Evolutionary conservation across 2,888 invertebrate species (phyloP), one percentile per base, ranked within the genome.

Genomic region (Reticulitermes lucifugus): DNA sequence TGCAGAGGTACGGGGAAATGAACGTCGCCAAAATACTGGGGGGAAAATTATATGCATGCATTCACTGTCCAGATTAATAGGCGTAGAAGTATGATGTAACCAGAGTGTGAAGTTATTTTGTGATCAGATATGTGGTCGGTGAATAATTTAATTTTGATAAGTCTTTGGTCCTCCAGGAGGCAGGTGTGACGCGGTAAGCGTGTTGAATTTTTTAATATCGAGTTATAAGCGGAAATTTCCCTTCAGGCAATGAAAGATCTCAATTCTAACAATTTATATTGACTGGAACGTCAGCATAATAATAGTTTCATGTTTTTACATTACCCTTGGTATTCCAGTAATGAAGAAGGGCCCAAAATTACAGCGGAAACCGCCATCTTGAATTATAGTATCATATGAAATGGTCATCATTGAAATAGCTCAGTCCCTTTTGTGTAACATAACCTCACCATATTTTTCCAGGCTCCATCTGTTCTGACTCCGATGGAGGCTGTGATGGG

Each of bases 401-500:
- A 73, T 46, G 65, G 71, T 35, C 59, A 83, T 83, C 65, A 73
- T 25, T 29, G 55, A 21, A 70, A 81, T 65, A 43, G 46, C 65
- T 81, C 77, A 60, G 41, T 51, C 43, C 79, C 46, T 25, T 70
- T 21, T 12, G 43, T 79, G 65, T 65, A 85, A 83, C 77, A 83
- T 83, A 85, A 71, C 81, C 73, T 85, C 73, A 41, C 51, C 79
- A 83, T 79, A 59, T 25, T 79, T 6, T 85, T 83, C n/a, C 29
- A 86, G 86, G 79, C 25, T 86, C 46, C 25, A 43, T 35, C 55
- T 73, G 25, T 59, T 29, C 25, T 71, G 5, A 41, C 79, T 41
- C 85, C 85, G 82, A 87, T 88, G 88, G 87, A 87, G 85, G 83
- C 86, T 43, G 86, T 83, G 83, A 86, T 86, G 86, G 88, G 86